Conservation (phyloP, 2,113 vertebrate species). For the Aspiorhynchus laticeps region DNA sequence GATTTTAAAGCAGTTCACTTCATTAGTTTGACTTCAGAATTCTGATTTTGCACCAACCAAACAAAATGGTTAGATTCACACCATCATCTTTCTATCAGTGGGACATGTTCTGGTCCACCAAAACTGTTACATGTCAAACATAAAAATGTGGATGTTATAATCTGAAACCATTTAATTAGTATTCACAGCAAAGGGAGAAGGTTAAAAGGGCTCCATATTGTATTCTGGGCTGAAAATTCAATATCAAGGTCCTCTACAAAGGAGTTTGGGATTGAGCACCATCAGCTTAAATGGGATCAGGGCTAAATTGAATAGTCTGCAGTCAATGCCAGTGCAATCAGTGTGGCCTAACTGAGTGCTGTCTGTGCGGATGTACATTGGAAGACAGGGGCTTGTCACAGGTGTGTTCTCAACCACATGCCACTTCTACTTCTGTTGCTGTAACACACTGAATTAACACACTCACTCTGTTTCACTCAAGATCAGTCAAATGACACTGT, state of each 20-base stretch:
- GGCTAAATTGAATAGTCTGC: conserved; percentile 53
- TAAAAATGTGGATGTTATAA: neutral
- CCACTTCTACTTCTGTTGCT: conserved; percentile 9
- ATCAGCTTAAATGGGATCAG: conserved; percentile 54
- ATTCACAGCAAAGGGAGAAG: conserved; percentile 40
- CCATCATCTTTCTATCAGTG: neutral
- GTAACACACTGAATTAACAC: conserved; percentile 4
- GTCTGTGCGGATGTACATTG: neutral
- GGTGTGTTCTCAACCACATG: neutral
- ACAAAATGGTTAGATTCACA: neutral
- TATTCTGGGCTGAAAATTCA: conserved; percentile 51
- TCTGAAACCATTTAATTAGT: conserved; percentile 46
- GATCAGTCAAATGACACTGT: conserved; percentile 25
- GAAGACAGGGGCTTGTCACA: conserved; percentile 14
- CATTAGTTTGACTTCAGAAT: neutral
- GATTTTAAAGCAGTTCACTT: neutral
- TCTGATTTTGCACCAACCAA: neutral
- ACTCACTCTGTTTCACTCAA: conserved; percentile 13
- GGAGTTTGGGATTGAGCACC: conserved; percentile 43
- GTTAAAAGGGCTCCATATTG: conserved; percentile 51
- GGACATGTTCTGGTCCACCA: neutral
- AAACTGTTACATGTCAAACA: conserved; percentile 12
- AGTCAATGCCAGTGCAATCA: conserved; percentile 47
- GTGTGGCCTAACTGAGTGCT: conserved; percentile 22
- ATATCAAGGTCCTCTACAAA: conserved; percentile 50